Percentiles rank a stretch among this genome's conserved stretches.
phyloP scores from a whole-genome alignment of 2,888 invertebrate genomes.

The Sinodicranocentrus sp. region DNA sequence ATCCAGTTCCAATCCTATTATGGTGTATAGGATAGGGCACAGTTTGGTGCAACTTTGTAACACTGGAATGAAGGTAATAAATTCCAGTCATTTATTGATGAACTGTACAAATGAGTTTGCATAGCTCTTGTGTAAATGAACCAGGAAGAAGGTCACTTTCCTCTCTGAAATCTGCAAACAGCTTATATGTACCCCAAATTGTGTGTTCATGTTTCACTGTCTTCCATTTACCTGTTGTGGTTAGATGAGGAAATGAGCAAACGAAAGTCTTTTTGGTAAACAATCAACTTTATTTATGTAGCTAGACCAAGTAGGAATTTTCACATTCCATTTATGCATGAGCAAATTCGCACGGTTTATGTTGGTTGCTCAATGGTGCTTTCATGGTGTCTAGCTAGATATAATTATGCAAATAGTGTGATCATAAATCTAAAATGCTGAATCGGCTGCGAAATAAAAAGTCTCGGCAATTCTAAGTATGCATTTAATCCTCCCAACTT shows the following conservation, averaged over 20 bases:
- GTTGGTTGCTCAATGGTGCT: no score
- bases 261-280: not conserved
- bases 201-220: no score
- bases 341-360: not conserved
- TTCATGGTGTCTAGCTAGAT: no score
- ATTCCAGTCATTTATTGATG: slow-evolving; percentile 53
- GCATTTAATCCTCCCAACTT: no score
- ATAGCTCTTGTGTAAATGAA: not conserved
- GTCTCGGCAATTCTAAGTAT: no score
- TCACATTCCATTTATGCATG: not conserved
- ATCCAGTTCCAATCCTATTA: not conserved
- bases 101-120: slow-evolving; percentile 28
- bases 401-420: no score
- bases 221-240: slow-evolving; percentile 44
- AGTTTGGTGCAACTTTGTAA: not conserved
- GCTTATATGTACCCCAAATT: no score
- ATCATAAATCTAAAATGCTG: no score
- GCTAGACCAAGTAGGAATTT: not conserved
- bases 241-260: slow-evolving; percentile 36
- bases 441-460: no score
- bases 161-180: no score
- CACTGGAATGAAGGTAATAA: slow-evolving; percentile 39
- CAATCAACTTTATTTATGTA: slow-evolving; percentile 2
- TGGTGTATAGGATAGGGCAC: not conserved
- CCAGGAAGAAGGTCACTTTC: slow-evolving; percentile 8